Evolutionary conservation across 2,797 vertebrate species (phyloP), one percentile per base, ranked within the genome.

Genomic region (Adrianichthys oophorus): DNA sequence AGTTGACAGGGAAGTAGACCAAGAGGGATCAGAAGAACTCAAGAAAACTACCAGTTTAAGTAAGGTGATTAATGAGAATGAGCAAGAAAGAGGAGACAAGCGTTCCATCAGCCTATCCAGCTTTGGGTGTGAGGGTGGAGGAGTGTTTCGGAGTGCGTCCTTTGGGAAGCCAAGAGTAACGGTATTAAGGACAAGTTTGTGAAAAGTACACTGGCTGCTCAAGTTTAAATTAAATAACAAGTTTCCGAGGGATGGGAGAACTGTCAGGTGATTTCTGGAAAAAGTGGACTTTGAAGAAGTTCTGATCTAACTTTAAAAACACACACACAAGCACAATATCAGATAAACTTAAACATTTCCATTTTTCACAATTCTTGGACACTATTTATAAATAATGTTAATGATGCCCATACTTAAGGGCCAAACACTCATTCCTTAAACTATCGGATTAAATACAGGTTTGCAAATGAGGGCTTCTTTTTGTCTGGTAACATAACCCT

Each of bases 171-270:
- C 88, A 2, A 76, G 89, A 52, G 85, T 92, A 14, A 90, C 88
- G 0, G 85, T 91, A 8, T 43, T 91, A 49, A 87, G 86, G 78
- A 91, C 90, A 15, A 91, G 89, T 86, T 78, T 91, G 60, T 91
- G 10, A 13, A 37, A 37, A 88, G 76, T 73, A 59, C 32, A 44
- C 32, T 1, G 19, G 42, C 0, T 1, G 18, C 32, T 54, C 67
- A 63, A 65, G 48, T 15, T n/a, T 23, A 68, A 66, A 50, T 72
- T 65, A 65, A 74, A 54, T 21, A 77, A 71, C 0, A 2, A 70
- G 72, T 40, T 42, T 46, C 15, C 26, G 55, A 74, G 68, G 56
- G 65, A 80, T 59, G 46, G 59, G 17, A 60, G 63, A 23, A 51
- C 1, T 56, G 37, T 50, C 7, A 65, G 70, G 59, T 43, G 50